Percentiles rank a stretch among this genome's conserved stretches.
Evolutionary conservation across 2,113 vertebrate genomes (phyloP).

Genomic region (Alaudala cheleensis): DNA sequence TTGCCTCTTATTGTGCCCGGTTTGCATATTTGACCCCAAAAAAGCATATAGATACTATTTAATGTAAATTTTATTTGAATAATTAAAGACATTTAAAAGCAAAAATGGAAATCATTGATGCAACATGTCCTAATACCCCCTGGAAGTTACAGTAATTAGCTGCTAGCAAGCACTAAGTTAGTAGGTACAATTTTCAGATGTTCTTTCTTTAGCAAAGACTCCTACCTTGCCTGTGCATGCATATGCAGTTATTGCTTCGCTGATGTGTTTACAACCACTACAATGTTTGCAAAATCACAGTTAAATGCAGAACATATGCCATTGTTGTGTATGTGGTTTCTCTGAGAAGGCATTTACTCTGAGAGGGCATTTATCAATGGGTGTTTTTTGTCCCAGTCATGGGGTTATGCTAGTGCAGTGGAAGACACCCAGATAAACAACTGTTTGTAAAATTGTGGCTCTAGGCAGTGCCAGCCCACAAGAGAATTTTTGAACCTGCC

Average conservation of each 20-base stretch:
- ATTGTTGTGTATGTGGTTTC: neutral
- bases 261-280: neutral
- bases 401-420: conserved; percentile 27
- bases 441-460: conserved; percentile 17
- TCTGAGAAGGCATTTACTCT: neutral
- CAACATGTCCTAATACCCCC: neutral
- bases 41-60: neutral
- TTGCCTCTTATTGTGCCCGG: neutral
- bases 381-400: neutral
- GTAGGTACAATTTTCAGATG: neutral
- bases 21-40: neutral
- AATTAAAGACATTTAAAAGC: neutral
- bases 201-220: neutral
- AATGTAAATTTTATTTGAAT: neutral
- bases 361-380: neutral
- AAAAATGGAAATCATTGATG: neutral
- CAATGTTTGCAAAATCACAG: conserved; percentile 4
- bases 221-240: neutral
- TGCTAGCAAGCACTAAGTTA: neutral
- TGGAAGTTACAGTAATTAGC: neutral
- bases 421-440: conserved; percentile 34
- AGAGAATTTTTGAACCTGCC: neutral
- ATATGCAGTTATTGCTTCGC: neutral
- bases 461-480: conserved; percentile 24
- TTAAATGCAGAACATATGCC: conserved; percentile 12